Conservation (phyloP, 2,113 vertebrate species). For the Elephas maximus region DNA sequence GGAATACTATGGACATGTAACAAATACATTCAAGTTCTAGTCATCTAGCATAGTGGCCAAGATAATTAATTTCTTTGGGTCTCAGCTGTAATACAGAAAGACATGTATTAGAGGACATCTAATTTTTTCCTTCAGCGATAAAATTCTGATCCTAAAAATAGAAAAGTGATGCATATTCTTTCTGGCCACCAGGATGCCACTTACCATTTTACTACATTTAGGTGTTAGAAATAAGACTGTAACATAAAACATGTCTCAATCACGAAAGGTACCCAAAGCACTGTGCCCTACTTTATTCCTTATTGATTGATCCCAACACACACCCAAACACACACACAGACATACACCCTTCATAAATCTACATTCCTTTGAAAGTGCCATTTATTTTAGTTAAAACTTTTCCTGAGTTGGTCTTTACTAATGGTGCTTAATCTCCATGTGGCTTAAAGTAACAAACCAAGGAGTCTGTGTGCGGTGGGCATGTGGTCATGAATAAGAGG, state of each 20-base stretch:
- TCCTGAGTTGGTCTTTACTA: slow-evolving; percentile 74
- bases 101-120: background rate
- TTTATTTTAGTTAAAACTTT: slow-evolving; percentile 81
- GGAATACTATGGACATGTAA: background rate
- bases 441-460: slow-evolving; percentile 81
- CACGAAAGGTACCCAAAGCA: slow-evolving; percentile 69
- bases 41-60: background rate
- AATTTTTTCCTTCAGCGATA: slow-evolving; percentile 22
- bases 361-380: slow-evolving; percentile 78
- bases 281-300: slow-evolving; percentile 18
- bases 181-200: background rate
- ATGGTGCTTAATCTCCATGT: slow-evolving; percentile 81
- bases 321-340: background rate
- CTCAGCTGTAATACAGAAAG: background rate
- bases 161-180: slow-evolving; percentile 9
- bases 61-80: background rate
- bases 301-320: slow-evolving; percentile 57
- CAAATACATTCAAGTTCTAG: background rate
- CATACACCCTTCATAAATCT: slow-evolving; percentile 34
- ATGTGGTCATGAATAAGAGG: slow-evolving; percentile 82
- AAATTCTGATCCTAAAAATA: slow-evolving; percentile 60
- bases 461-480: slow-evolving; percentile 74
- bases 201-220: background rate
- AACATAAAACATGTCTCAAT: background rate
- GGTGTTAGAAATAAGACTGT: slow-evolving; percentile 7